A percentile compares a stretch with the other conserved stretches of the same genome.
Conservation (phyloP, 2,113 vertebrate species). For the Turdus rufiventris region DNA sequence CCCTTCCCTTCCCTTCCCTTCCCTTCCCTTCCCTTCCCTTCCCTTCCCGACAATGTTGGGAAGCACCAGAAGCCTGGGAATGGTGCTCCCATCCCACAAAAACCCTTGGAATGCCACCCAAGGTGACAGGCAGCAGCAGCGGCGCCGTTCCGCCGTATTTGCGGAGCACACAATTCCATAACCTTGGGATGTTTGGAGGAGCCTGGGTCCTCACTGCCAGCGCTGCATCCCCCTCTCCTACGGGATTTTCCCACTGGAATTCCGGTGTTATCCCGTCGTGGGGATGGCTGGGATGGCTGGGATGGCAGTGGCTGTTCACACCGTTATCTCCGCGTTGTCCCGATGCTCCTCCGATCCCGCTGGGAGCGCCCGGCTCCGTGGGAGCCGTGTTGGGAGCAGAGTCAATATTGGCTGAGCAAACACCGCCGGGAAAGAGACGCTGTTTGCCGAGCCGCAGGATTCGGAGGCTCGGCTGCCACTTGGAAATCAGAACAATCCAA, state of each 20-base stretch:
- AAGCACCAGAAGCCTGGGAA: background rate
- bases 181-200: background rate
- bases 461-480: conserved; percentile 69
- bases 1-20: background rate
- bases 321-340: conserved; percentile 78
- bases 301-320: background rate
- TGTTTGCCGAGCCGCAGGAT: conserved; percentile 84
- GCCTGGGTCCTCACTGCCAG: background rate
- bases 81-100: background rate
- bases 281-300: background rate
- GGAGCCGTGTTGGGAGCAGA: conserved; percentile 81
- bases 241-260: accelerated
- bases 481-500: background rate
- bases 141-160: background rate
- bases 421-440: conserved; percentile 82
- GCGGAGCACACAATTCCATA: background rate
- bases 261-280: conserved; percentile 2
- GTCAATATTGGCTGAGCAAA: conserved; percentile 96
- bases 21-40: background rate
- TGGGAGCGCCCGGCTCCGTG: conserved; percentile 86
- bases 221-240: accelerated
- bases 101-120: background rate
- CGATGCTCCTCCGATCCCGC: conserved; percentile 84
- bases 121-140: background rate
- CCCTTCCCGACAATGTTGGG: accelerated